Evolutionary conservation across 92 coral and sea anemone genomes (phyloP).

Genomic region (Epizoanthus ramosus): DNA sequence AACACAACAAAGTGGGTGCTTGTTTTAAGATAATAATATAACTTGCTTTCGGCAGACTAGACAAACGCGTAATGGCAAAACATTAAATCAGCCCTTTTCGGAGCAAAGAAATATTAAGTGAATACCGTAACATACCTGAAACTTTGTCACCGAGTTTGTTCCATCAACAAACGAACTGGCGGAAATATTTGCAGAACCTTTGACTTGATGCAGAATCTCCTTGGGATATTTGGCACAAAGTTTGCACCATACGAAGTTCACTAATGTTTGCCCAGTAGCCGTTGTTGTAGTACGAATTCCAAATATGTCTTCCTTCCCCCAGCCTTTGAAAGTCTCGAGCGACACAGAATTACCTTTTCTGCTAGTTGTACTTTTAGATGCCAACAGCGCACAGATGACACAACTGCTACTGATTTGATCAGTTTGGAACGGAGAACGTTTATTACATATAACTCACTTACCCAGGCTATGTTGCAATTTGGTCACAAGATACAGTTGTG

Average conservation of each 20-base stretch:
- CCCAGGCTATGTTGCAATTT: no score
- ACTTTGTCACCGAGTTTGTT: neutral
- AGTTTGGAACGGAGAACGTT: no score
- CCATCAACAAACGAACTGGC: constrained; percentile 5
- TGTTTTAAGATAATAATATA: no score
- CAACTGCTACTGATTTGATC: no score
- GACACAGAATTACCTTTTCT: constrained; percentile 17
- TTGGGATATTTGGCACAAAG: neutral
- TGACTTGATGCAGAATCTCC: neutral
- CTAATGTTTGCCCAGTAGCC: constrained; percentile 1
- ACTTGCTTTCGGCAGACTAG: no score
- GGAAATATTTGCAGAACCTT: neutral
- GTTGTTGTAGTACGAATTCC: constrained; percentile 2
- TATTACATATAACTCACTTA: no score
- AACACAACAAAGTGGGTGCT: no score
- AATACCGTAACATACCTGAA: neutral
- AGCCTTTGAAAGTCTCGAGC: constrained; percentile 5
- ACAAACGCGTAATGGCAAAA: no score
- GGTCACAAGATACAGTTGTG: no score
- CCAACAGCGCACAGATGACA: no score
- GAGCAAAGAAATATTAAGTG: no score
- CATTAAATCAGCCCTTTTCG: no score
- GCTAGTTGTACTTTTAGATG: neutral
- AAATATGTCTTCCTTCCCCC: constrained; percentile 21
- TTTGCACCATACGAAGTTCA: constrained; percentile 24